Evolutionary conservation across 2,797 vertebrate species (phyloP).

Genomic region (Tamandua tetradactyla): DNA sequence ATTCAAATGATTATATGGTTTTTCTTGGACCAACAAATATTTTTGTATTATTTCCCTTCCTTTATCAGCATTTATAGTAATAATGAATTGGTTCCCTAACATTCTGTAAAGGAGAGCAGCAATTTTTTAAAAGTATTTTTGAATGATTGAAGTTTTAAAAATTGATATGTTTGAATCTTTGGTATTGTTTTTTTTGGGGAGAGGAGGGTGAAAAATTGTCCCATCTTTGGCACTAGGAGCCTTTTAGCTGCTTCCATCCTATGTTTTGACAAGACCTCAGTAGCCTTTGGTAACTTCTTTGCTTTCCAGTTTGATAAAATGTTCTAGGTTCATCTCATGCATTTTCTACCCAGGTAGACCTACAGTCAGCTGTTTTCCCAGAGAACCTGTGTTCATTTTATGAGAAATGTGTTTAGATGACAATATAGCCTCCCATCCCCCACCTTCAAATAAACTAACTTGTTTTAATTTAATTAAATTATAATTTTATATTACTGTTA

Average conservation of each 20-base stretch:
- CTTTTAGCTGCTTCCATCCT: conserved; percentile 10
- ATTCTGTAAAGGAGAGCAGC: not conserved
- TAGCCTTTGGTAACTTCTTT: not conserved
- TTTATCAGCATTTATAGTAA: conserved; percentile 17
- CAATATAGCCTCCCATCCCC: not conserved
- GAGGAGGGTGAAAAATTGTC: not conserved
- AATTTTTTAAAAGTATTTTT: not conserved
- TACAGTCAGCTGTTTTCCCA: not conserved
- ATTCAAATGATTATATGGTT: not conserved
- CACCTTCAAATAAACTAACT: not conserved
- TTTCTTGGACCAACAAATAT: not conserved
- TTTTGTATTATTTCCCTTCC: not conserved
- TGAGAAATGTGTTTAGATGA: conserved; percentile 17
- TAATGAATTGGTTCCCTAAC: not conserved
- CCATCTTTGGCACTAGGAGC: not conserved
- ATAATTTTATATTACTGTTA: not conserved
- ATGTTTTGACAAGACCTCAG: not conserved
- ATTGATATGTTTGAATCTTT: not conserved
- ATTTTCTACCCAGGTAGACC: not conserved
- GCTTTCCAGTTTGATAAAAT: not conserved
- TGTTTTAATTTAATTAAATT: not conserved
- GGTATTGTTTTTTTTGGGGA: not conserved
- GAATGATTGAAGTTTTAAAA: not conserved
- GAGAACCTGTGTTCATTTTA: not conserved
- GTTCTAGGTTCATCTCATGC: not conserved